Evolutionary conservation across 2,888 invertebrate species (phyloP).

Genomic region (Metacarcinus magister): DNA sequence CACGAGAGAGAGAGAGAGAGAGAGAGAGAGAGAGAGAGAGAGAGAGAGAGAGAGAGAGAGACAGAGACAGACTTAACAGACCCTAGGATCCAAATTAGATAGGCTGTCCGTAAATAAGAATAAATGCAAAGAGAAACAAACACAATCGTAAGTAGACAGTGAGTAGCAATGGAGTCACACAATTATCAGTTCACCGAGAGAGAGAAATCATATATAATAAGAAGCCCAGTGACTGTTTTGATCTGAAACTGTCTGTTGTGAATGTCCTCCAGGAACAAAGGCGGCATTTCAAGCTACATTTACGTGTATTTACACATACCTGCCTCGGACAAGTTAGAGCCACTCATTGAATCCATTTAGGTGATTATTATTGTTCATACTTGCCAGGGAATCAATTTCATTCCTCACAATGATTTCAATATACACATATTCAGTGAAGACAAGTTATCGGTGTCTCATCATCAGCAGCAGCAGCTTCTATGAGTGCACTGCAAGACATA

Average conservation of each 20-base stretch:
- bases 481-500: too few species aligned
- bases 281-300: neutral
- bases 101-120: too few species aligned
- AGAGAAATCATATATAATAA: too few species aligned
- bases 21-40: slow-evolving; percentile 55
- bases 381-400: neutral
- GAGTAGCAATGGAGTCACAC: too few species aligned
- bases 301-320: neutral
- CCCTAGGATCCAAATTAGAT: too few species aligned
- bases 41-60: slow-evolving; percentile 57
- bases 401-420: neutral
- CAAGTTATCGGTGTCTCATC: too few species aligned
- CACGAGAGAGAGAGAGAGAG: slow-evolving; percentile 45
- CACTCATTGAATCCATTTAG: too few species aligned
- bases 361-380: neutral
- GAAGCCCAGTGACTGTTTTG: too few species aligned
- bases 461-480: too few species aligned
- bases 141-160: too few species aligned
- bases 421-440: neutral
- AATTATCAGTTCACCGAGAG: too few species aligned
- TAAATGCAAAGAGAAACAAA: too few species aligned
- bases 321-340: neutral
- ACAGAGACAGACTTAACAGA: neutral
- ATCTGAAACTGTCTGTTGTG: neutral
- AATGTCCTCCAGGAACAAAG: neutral